Percentiles rank a stretch among this genome's conserved stretches.
Conservation (phyloP, 2,888 invertebrate genomes). For the Atherix ibis region DNA sequence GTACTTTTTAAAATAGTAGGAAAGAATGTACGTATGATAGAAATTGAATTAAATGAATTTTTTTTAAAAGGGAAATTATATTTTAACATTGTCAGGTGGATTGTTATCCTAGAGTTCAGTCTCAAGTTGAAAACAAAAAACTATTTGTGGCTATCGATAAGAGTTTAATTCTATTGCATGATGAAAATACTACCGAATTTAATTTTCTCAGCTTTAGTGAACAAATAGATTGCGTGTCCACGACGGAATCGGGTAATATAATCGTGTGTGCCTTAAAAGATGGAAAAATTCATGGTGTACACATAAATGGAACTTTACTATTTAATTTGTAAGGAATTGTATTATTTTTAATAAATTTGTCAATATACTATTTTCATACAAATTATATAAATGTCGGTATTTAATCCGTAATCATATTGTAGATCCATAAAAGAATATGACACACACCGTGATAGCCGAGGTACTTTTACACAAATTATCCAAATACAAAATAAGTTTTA, state of each 20-base stretch:
- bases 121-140: conserved; percentile 24
- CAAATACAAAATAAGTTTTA: conserved; percentile 3
- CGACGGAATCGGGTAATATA: conserved; percentile 25
- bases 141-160: conserved; percentile 27
- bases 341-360: no score
- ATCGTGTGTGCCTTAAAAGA: conserved; percentile 26
- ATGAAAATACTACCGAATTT: conserved; percentile 26
- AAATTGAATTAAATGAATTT: not conserved
- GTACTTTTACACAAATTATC: no score
- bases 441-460: no score
- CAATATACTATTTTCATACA: no score
- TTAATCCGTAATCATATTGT: no score
- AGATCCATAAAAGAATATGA: no score
- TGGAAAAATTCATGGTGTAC: conserved; percentile 28
- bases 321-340: conserved; percentile 19
- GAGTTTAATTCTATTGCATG: conserved; percentile 24
- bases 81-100: conserved; percentile 20
- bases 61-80: not conserved
- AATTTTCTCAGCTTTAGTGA: conserved; percentile 23
- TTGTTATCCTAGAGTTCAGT: conserved; percentile 22
- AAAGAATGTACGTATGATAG: conserved; percentile 20
- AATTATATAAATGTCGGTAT: no score
- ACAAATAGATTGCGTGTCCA: conserved; percentile 22
- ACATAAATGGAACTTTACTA: conserved; percentile 24
- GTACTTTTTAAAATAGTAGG: conserved; percentile 27